Base-by-base conservation (phyloP, 1,140 invertebrate species). In the Drosophila arizonae region DNA sequence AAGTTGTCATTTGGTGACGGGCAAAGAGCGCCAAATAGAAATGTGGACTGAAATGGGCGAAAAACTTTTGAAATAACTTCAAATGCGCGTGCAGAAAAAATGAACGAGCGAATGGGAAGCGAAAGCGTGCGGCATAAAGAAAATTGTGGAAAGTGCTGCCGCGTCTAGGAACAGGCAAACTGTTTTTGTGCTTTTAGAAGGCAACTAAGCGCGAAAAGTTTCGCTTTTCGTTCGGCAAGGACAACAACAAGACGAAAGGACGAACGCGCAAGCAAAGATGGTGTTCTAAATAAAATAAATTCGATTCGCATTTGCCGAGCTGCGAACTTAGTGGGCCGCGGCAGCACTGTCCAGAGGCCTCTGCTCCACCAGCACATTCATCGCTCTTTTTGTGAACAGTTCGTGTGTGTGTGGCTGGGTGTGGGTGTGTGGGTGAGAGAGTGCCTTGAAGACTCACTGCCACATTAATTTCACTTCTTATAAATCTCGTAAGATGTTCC, bases 381-480 rank as follows among this genome's bases (percentile, higher is more conserved):
- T 66, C 72, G 66, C 76, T 67, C 51, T 81, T 81, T 76, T 60
- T 57, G 46, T 55, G 57, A 11, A 28, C 26, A 45, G 24, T 65
- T 48, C 61, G 0, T 33, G 8, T 33, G 33, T 58, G 67, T 81
- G 52, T 57, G 43, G 39, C n/a, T n/a, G n/a, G n/a, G n/a, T n/a
- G 0, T 33, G 8, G 10, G 33, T 58, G 67, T 81, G 52, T 57
- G 43, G 39, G 36, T 39, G 36, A 0, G 10, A 33, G n/a, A 28
- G 24, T 9, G 57, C 57, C 58, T 52, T 63, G 58, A 71, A 71
- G 75, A 69, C 76, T 61, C 66, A 69, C 73, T 84, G 81, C 81
- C 81, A 85, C 81, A 85, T 85, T 85, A 85, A 85, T 85, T 85
- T 85, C 68, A 80, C 81, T 85, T 85, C 81, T 85, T 85, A 85